Percentiles rank a stretch among this genome's conserved stretches.
Evolutionary conservation across 2,888 invertebrate genomes (phyloP).

Genomic region (Nasonovia ribisnigri): DNA sequence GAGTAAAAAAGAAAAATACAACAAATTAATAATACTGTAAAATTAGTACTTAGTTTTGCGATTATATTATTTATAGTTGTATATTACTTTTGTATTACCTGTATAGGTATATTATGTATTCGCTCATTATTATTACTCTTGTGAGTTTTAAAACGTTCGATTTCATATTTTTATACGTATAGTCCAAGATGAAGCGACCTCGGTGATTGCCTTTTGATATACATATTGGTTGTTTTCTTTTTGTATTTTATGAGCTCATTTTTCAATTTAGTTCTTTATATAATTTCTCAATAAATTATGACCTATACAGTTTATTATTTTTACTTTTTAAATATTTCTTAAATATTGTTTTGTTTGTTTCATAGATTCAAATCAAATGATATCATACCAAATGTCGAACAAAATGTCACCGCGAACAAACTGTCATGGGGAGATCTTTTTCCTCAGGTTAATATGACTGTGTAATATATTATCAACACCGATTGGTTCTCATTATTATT

Average conservation of each 20-base stretch:
- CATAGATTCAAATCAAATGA: conserved; percentile 13
- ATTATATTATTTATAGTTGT: background rate
- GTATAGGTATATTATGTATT: background rate
- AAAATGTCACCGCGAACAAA: background rate
- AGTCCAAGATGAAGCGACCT: background rate
- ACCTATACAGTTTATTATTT: background rate
- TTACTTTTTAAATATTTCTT: background rate
- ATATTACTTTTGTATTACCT: background rate
- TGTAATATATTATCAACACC: background rate
- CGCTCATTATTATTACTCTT: background rate
- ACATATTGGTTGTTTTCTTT: background rate
- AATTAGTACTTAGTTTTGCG: background rate
- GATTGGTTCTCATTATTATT: background rate
- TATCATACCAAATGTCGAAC: background rate
- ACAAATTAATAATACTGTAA: background rate
- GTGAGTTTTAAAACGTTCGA: background rate
- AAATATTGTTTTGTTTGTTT: background rate
- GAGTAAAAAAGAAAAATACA: conserved; percentile 9
- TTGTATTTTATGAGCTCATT: background rate
- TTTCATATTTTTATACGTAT: background rate
- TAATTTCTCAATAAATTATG: background rate
- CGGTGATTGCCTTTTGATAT: background rate
- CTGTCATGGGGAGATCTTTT: conserved; percentile 34
- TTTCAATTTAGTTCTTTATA: background rate
- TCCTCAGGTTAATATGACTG: conserved; percentile 48